Evolutionary conservation across 1,140 invertebrate genomes (phyloP), one percentile per base, ranked within the genome.

Genomic region (Yoshiicerus persimilis): DNA sequence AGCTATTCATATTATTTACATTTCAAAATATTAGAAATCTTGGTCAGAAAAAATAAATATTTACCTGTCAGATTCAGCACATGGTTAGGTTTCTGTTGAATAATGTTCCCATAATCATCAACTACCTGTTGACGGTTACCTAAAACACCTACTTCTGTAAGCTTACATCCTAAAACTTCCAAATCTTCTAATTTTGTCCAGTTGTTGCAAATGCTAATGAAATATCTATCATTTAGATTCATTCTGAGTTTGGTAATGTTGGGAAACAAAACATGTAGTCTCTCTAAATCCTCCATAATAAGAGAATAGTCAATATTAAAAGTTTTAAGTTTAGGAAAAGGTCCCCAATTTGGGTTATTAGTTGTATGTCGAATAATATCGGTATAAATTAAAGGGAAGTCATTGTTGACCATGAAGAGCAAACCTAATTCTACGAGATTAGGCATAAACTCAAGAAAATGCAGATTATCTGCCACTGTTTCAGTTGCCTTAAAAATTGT

Each of bases 151-250:
- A 34, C 83, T 11, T 84, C 83, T 4, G 80, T 85, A 36, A 88
- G 56, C 66, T 85, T 84, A 30, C 25, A 27, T 27, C 87, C 87
- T 32, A 84, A 85, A 16, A 88, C 38, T 39, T 88, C 87, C n/a
- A 88, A 36, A 41, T 88, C 87, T 16, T 66, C 64, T 62, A 88
- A 85, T 32, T 88, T 39, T 27, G 41, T 88, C 87, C 87, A 88
- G 4, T 84, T n/a, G 0, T 38, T 70, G 34, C 87, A 88, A 30
- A 88, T 34, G 13, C 27, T 41, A 13, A 56, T 47, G 23, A 88
- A 80, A 32, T 41, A 27, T 13, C 38, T 80, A 39, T 88, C 84
- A 36, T 88, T 62, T 23, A 88, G 30, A 23, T 88, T 64, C 87
- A 88, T 84, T 47, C 62, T 64, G 9, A 85, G 27, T 23, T 80